Conservation (phyloP, 2,113 vertebrate species). For the Peromyscus leucopus region DNA sequence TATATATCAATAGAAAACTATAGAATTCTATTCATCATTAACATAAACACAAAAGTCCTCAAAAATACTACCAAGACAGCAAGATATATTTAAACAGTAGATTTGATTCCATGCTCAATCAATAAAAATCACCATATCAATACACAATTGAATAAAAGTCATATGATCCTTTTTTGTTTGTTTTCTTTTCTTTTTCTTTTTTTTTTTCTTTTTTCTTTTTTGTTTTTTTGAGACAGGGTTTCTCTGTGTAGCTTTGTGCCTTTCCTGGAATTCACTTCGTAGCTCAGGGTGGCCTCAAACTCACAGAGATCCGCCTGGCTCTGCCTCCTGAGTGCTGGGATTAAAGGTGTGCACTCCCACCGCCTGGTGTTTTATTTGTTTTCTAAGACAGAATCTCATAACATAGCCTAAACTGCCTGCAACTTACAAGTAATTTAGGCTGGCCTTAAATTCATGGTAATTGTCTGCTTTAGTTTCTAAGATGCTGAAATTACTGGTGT, state of each 20-base stretch:
- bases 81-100: not conserved
- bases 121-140: not conserved
- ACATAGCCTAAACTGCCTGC: not conserved
- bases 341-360: no score
- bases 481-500: not conserved
- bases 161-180: not conserved
- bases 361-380: not conserved
- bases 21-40: no score
- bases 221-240: no score
- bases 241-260: no score
- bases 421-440: not conserved
- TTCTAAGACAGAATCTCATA: not conserved
- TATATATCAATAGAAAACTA: no score
- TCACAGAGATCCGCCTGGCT: no score
- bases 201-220: not conserved
- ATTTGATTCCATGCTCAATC: not conserved
- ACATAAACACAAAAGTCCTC: not conserved
- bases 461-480: not conserved
- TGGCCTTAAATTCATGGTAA: not conserved
- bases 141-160: not conserved
- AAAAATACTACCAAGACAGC: not conserved
- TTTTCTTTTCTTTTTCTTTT: not conserved
- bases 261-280: no score
- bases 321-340: no score
- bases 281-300: no score